Conservation (phyloP, 2,888 invertebrate genomes). For the Atherix ibis region DNA sequence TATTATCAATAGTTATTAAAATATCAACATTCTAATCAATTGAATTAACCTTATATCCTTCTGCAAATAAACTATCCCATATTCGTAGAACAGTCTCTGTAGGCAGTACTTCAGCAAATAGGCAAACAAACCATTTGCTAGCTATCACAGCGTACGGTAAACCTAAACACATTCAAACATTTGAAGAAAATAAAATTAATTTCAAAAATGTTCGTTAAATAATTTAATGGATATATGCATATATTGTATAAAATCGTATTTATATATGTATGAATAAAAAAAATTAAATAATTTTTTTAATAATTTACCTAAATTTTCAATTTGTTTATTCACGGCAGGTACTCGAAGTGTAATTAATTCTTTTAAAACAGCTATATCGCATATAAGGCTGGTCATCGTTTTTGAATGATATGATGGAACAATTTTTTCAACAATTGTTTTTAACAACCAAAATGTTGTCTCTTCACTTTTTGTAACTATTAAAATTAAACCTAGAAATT, state of each 20-base stretch:
- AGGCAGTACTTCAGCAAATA: conserved; percentile 85
- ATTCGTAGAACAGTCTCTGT: conserved; percentile 86
- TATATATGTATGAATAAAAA: too few relatives aligned
- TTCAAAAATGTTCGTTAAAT: neutral
- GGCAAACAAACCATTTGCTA: conserved; percentile 92
- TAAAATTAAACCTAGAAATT: conserved; percentile 49
- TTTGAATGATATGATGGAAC: conserved; percentile 80
- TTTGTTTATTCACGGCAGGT: conserved; percentile 66
- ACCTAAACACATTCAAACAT: conserved; percentile 35
- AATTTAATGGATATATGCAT: too few relatives aligned
- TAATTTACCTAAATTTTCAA: conserved; percentile 55
- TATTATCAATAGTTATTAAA: too few relatives aligned
- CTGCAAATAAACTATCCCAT: conserved; percentile 92
- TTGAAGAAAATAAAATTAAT: neutral
- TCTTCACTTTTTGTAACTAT: conserved; percentile 81
- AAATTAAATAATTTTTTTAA: too few relatives aligned
- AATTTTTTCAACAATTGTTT: conserved; percentile 71
- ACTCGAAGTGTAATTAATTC: conserved; percentile 70
- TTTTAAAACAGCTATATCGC: conserved; percentile 78
- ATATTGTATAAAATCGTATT: conserved; percentile 6
- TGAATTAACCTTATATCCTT: conserved; percentile 57
- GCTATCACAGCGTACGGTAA: conserved; percentile 82
- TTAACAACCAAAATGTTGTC: conserved; percentile 82
- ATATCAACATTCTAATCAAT: neutral
- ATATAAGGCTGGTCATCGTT: conserved; percentile 77